Conservation (phyloP, 2,113 vertebrate genomes). For the Salvelinus namaycush region DNA sequence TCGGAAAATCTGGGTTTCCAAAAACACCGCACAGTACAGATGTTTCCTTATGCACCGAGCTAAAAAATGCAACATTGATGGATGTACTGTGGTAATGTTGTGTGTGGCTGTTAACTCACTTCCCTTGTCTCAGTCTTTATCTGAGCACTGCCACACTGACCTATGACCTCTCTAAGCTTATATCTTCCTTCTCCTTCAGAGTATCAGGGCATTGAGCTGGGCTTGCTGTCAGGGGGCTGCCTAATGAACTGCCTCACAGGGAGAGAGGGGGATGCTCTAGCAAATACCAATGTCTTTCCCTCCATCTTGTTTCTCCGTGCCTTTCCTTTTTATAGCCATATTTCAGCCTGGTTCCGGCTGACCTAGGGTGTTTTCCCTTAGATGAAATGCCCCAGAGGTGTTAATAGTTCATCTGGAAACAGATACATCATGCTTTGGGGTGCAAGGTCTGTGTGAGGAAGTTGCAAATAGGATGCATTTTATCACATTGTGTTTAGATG, state of each 20-base stretch:
- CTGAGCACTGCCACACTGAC: constrained; percentile 38
- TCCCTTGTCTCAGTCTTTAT: constrained; percentile 57
- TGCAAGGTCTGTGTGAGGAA: not conserved
- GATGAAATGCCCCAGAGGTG: constrained; percentile 56
- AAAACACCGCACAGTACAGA: constrained; percentile 17
- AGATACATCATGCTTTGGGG: constrained; percentile 46
- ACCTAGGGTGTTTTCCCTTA: constrained; percentile 47
- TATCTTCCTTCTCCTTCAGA: constrained; percentile 46
- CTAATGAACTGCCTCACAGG: constrained; percentile 67
- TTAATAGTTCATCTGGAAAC: constrained; percentile 49
- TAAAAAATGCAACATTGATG: constrained; percentile 20
- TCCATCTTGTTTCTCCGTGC: constrained; percentile 38
- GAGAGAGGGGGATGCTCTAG: constrained; percentile 35
- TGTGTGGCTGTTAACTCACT: constrained; percentile 20
- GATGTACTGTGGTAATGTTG: constrained; percentile 2
- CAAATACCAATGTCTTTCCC: constrained; percentile 22
- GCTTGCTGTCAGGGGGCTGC: constrained; percentile 43
- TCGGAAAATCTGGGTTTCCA: not conserved
- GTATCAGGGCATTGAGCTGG: constrained; percentile 24
- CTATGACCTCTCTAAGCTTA: constrained; percentile 51
- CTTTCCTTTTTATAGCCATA: constrained; percentile 65
- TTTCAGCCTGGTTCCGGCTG: constrained; percentile 60
- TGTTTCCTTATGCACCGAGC: constrained; percentile 36
- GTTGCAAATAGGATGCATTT: not conserved
- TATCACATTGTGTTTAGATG: no score